Conservation (phyloP, 1,140 invertebrate genomes). For the Aphis gossypii region DNA sequence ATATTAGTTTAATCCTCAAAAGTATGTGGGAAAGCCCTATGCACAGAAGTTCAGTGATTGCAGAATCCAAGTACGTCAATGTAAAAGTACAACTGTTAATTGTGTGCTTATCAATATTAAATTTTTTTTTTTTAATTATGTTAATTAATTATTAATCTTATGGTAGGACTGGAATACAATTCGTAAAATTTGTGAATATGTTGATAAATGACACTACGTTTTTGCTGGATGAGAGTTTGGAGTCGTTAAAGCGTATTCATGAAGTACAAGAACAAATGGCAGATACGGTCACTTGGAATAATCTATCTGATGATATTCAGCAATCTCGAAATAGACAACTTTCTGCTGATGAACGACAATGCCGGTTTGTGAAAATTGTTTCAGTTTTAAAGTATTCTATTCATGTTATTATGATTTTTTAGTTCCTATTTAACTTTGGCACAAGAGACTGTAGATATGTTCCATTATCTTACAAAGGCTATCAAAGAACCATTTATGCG, state of each 20-base stretch:
- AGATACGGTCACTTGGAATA: constrained; percentile 73
- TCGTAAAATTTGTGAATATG: constrained; percentile 99
- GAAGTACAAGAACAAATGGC: constrained; percentile 80
- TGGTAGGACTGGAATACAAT: constrained; percentile 81
- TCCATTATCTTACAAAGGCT: constrained; percentile 94
- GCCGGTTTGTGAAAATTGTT: constrained; percentile 67
- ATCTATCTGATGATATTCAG: constrained; percentile 75
- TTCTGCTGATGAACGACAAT: constrained; percentile 90
- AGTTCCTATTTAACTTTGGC: constrained; percentile 92
- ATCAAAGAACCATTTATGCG: constrained; percentile 93
- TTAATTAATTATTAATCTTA: constrained; percentile 16
- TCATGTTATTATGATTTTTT: constrained; percentile 61
- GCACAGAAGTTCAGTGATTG: constrained; percentile 76
- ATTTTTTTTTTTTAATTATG: constrained; percentile 35
- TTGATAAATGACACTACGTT: constrained; percentile 99
- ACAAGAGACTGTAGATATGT: constrained; percentile 96
- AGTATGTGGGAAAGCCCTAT: constrained; percentile 80
- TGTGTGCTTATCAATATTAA: not conserved
- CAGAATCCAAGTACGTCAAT: constrained; percentile 73
- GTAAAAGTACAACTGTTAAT: not conserved
- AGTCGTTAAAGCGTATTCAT: constrained; percentile 78
- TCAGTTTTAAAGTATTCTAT: not conserved
- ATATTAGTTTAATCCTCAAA: constrained; percentile 96
- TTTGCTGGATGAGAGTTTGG: constrained; percentile 93
- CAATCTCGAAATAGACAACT: constrained; percentile 81